phyloP scores from a whole-genome alignment of 1,140 invertebrate genomes.

The Catajapyx aquilonaris region DNA sequence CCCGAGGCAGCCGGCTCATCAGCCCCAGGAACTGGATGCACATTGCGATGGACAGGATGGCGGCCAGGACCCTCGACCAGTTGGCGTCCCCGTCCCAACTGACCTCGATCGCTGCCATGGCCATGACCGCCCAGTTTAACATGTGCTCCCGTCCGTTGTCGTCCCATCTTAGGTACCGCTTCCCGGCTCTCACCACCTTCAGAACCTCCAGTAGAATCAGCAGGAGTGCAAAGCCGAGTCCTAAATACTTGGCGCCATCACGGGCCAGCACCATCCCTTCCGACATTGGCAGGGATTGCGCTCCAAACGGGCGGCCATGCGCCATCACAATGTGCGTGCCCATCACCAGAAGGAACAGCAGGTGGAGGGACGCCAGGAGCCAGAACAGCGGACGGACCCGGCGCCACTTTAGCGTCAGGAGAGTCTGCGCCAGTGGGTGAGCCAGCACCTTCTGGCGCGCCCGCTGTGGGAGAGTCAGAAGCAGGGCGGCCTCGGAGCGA shows the following conservation, averaged over 20 bases:
- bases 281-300: neutral
- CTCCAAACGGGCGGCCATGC: neutral
- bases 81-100: neutral
- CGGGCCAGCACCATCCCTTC: no score
- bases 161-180: neutral
- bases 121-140: neutral
- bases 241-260: neutral
- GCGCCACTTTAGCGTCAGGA: neutral
- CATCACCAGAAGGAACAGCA: neutral
- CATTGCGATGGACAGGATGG: neutral
- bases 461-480: neutral
- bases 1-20: neutral
- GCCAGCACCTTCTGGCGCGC: neutral
- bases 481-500: neutral
- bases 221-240: neutral
- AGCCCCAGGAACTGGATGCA: neutral
- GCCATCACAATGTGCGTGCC: neutral
- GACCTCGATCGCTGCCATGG: neutral
- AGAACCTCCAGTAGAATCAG: neutral
- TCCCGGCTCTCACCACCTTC: neutral
- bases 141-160: neutral
- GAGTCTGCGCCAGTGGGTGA: neutral
- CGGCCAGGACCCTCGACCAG: neutral
- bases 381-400: neutral
- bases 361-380: neutral